phyloP scores from a whole-genome alignment of 1,140 invertebrate species.

The Eumeta japonica region DNA sequence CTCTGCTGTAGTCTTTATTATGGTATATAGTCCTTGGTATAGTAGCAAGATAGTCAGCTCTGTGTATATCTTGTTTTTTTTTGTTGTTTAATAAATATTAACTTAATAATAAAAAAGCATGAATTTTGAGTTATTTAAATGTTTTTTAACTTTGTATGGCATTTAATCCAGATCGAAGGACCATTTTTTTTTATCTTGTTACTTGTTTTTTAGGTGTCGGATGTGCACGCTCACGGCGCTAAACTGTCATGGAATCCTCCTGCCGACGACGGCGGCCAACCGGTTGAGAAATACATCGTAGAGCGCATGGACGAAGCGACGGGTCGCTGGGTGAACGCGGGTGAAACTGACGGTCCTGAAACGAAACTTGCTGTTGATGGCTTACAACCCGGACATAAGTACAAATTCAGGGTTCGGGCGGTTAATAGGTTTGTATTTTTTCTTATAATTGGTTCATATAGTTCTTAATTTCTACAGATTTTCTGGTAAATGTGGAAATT shows the following conservation, averaged over 20 bases:
- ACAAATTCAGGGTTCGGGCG: slow-evolving; percentile 93
- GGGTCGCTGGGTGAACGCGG: slow-evolving; percentile 89
- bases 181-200: too few species aligned
- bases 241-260: slow-evolving; percentile 88
- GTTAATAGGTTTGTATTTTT: slow-evolving; percentile 78
- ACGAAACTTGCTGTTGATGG: slow-evolving; percentile 75
- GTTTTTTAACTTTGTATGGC: too few species aligned
- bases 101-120: too few species aligned
- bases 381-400: slow-evolving; percentile 86
- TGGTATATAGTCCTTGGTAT: too few species aligned
- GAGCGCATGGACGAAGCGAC: slow-evolving; percentile 93
- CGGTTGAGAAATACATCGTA: slow-evolving; percentile 87
- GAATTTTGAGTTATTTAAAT: too few species aligned
- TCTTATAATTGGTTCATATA: too few species aligned
- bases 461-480: not conserved
- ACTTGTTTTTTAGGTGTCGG: slow-evolving; percentile 56
- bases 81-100: slow-evolving; percentile 5
- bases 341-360: slow-evolving; percentile 79
- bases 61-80: too few species aligned
- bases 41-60: too few species aligned
- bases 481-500: too few species aligned
- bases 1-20: too few species aligned
- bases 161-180: too few species aligned
- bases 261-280: slow-evolving; percentile 85
- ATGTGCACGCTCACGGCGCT: slow-evolving; percentile 83